These are phyloP conservation scores for Whitmania pigra DNA, from an alignment of 1,140 invertebrate genomes.

Conservation along the genomic window DNA sequence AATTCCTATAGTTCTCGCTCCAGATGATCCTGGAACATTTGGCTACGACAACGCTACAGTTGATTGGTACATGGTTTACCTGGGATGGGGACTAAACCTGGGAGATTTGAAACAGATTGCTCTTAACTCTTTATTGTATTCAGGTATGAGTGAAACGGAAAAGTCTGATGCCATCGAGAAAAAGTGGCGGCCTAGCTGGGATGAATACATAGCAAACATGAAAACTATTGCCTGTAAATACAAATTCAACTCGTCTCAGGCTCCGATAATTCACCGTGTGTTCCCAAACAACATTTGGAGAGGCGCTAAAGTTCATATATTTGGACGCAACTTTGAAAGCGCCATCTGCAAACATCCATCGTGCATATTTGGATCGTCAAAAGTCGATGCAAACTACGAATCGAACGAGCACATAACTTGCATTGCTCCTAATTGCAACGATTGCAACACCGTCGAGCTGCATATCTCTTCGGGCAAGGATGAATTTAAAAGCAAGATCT, in stretches of 20 bases:
- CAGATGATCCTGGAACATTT: slow-evolving; percentile 31
- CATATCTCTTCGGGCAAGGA: slow-evolving; percentile 7
- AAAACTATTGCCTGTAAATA: slow-evolving; percentile 26
- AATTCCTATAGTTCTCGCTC: slow-evolving; percentile 31
- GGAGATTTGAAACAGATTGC: slow-evolving; percentile 29
- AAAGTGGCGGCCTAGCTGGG: slow-evolving; percentile 28
- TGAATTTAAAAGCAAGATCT: background rate
- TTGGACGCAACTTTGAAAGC: slow-evolving; percentile 26
- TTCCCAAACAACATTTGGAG: background rate
- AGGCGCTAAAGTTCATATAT: slow-evolving; percentile 24
- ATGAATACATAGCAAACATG: slow-evolving; percentile 25
- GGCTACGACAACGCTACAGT: slow-evolving; percentile 31
- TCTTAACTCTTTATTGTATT: slow-evolving; percentile 28
- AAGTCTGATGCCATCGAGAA: slow-evolving; percentile 25
- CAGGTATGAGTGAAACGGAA: slow-evolving; percentile 25
- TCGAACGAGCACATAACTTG: slow-evolving; percentile 23
- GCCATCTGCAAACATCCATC: slow-evolving; percentile 25
- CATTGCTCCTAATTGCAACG: background rate
- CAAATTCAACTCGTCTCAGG: background rate
- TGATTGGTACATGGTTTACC: slow-evolving; percentile 32
- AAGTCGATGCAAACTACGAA: slow-evolving; percentile 21
- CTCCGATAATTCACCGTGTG: slow-evolving; percentile 18
- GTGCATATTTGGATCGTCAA: slow-evolving; percentile 24
- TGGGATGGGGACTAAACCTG: slow-evolving; percentile 30
- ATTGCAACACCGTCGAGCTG: background rate